Evolutionary conservation across 1,140 invertebrate species (phyloP).

Genomic region (Thaumatotibia leucotreta): DNA sequence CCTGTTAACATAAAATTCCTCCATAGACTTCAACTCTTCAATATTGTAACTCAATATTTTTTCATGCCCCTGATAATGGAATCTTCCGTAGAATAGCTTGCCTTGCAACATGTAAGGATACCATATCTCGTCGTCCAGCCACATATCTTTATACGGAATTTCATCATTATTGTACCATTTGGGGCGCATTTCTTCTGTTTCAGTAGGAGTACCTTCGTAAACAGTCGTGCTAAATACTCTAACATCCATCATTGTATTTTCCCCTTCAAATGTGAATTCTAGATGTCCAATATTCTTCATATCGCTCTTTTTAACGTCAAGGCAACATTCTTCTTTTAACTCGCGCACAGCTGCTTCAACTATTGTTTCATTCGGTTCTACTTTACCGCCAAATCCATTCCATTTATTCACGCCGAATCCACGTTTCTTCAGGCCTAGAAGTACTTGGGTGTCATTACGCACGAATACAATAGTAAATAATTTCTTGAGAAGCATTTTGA

Average conservation of each 20-base stretch:
- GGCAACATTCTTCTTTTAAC: constrained; percentile 80
- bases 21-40: constrained; percentile 51
- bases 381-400: constrained; percentile 91
- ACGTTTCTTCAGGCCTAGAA: constrained; percentile 85
- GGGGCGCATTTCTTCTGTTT: constrained; percentile 84
- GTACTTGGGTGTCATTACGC: constrained; percentile 72
- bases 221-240: constrained; percentile 79
- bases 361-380: constrained; percentile 82
- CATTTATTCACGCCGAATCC: constrained; percentile 85
- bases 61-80: constrained; percentile 77
- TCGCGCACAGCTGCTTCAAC: constrained; percentile 80
- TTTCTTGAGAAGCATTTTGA: constrained; percentile 61
- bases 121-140: constrained; percentile 84
- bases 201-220: constrained; percentile 74
- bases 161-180: constrained; percentile 79
- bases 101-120: constrained; percentile 80
- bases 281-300: constrained; percentile 80
- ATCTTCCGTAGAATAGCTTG: constrained; percentile 79
- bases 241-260: constrained; percentile 79
- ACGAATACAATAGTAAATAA: constrained; percentile 80
- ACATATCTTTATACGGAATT: constrained; percentile 83
- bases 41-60: constrained; percentile 71
- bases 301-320: constrained; percentile 64
- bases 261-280: constrained; percentile 80
- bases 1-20: constrained; percentile 42